Evolutionary conservation across 2,888 invertebrate genomes (phyloP), one percentile per base, ranked within the genome.

Genomic region (Parapristionchus giblindavisi): DNA sequence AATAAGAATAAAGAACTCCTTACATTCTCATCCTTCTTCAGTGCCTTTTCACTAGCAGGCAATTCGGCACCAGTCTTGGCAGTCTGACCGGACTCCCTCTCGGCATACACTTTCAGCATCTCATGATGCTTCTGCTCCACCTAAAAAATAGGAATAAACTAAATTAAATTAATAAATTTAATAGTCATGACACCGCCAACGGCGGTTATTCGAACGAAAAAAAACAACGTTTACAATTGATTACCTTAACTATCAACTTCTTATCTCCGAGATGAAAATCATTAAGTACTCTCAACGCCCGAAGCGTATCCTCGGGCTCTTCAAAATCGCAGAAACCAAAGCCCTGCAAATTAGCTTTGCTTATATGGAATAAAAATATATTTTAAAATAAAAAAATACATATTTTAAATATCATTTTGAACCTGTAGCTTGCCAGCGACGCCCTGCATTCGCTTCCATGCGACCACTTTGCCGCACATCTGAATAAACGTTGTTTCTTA

Each of bases 271-370:
- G 92, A 89, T 93, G 92, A 89, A 95, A 92, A 85, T 95, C 95
- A 90, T 97, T 95, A 40, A 99, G 91, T 80, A 99, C 90, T 60
- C 90, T 86, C 80, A 99, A 95, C 81, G 97, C 96, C 80, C 98
- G 91, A 83, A 98, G 91, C 54, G 97, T 98, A 29, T 96, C 94
- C 90, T 96, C 96, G 27, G 98, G 96, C 76, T 94, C 93, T 81
- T 94, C 94, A 89, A 94, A 95, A 90, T 98, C 98, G 90, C 97
- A 96, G 90, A 98, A 99, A 14, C 98, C 98, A 90, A 98, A 98
- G 1, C 94, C 95, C 88, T 91, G 91, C 48, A 38, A 14, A 52
- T 27, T 3, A n/a, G n/a, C n/a, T n/a, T n/a, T n/a, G n/a, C n/a
- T n/a, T n/a, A n/a, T n/a, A n/a, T n/a, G n/a, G n/a, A n/a, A n/a